These are phyloP conservation scores for Brachystomella parvula DNA, from an alignment of 1,140 invertebrate genomes.

Conservation along the genomic window DNA sequence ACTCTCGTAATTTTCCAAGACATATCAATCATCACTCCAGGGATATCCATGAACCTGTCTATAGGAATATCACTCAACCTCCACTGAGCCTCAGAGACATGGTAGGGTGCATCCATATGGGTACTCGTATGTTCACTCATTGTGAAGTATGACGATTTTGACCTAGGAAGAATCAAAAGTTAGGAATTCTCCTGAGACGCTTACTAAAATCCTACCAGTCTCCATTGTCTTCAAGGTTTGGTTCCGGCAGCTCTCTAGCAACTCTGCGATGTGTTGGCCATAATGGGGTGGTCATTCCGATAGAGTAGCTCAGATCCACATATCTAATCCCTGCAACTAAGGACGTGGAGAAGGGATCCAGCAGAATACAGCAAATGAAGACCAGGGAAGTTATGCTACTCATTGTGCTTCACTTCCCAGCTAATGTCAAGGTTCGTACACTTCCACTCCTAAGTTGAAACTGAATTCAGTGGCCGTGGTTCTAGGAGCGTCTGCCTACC, in stretches of 20 bases:
- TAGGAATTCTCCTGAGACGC: background rate
- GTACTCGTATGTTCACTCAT: constrained; percentile 22
- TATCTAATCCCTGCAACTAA: background rate
- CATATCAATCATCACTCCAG: constrained; percentile 18
- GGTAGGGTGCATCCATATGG: constrained; percentile 17
- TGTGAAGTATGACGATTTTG: background rate
- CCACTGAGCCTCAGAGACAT: constrained; percentile 7
- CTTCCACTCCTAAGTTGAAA: no score
- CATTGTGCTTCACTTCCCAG: background rate
- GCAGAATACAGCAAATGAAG: no score
- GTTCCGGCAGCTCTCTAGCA: background rate
- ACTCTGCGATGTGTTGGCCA: constrained; percentile 10
- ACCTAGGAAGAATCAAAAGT: background rate
- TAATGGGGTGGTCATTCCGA: background rate
- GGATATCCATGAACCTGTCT: constrained; percentile 12
- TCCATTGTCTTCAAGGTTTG: background rate
- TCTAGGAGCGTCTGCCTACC: background rate
- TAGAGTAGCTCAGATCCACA: constrained; percentile 5
- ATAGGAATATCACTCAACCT: constrained; percentile 20
- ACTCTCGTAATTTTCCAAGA: constrained; percentile 7
- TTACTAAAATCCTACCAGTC: constrained; percentile 5
- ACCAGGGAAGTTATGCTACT: background rate
- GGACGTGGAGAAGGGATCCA: no score
- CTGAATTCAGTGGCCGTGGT: background rate
- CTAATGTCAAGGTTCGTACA: background rate